phyloP scores from a whole-genome alignment of 2,113 vertebrate genomes.

The Myodes glareolus region DNA sequence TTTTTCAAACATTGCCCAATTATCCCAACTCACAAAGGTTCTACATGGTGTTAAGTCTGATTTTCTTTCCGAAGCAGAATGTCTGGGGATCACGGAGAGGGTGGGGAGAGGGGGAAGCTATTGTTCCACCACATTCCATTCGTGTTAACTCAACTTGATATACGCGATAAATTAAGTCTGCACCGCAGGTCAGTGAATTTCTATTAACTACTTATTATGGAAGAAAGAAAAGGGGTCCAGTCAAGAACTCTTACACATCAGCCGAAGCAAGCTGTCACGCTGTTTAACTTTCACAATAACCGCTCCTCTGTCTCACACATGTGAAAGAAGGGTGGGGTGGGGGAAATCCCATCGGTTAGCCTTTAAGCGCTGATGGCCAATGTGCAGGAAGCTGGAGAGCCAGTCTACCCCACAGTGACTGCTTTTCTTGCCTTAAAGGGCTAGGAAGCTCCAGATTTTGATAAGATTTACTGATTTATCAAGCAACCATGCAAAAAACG shows the following conservation, averaged over 20 bases:
- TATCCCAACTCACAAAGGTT: conserved; percentile 80
- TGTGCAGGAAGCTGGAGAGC: conserved; percentile 81
- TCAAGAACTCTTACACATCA: conserved; percentile 85
- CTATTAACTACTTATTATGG: conserved; percentile 86
- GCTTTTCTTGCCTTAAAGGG: conserved; percentile 83
- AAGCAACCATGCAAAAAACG: conserved; percentile 9
- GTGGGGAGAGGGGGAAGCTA: conserved; percentile 74
- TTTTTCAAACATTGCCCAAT: conserved; percentile 68
- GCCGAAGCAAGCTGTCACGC: conserved; percentile 86
- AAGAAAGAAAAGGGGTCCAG: conserved; percentile 84
- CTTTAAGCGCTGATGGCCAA: conserved; percentile 84
- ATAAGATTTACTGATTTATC: conserved; percentile 57
- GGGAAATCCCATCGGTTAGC: conserved; percentile 78
- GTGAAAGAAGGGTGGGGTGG: conserved; percentile 43
- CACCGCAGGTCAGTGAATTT: conserved; percentile 87
- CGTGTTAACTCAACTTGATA: conserved; percentile 86
- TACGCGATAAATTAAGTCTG: conserved; percentile 87
- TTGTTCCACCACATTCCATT: conserved; percentile 85
- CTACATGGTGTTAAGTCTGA: conserved; percentile 75
- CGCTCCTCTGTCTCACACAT: conserved; percentile 76
- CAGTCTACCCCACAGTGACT: conserved; percentile 82
- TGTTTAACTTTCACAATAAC: conserved; percentile 85
- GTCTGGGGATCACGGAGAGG: conserved; percentile 75
- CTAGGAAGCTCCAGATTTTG: conserved; percentile 76
- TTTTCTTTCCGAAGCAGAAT: conserved; percentile 80